phyloP scores from a whole-genome alignment of 2,888 invertebrate genomes.

The Tryphoninae sp. region DNA sequence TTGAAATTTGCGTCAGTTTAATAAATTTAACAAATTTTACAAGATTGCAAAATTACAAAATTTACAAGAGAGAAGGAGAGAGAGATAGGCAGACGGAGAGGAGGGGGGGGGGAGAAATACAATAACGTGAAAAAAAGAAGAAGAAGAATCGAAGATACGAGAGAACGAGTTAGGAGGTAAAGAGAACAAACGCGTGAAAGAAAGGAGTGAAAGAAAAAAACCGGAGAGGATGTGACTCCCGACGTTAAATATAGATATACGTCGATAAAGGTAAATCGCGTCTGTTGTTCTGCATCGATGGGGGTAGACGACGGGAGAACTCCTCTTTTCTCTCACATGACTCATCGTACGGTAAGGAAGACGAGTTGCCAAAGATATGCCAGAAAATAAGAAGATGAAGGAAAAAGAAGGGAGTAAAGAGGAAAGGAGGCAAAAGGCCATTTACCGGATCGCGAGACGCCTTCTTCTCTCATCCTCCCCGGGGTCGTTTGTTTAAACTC shows the following conservation, averaged over 20 bases:
- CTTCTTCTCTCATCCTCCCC: constrained; percentile 40
- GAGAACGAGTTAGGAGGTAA: constrained; percentile 15
- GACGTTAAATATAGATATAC: constrained; percentile 1
- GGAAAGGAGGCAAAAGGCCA: constrained; percentile 52
- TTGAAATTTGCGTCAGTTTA: no score
- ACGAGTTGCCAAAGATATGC: constrained; percentile 53
- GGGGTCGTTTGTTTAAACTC: constrained; percentile 69
- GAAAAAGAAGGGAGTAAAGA: constrained; percentile 4
- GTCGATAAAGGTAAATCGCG: constrained; percentile 27
- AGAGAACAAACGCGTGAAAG: background rate
- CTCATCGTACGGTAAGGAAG: constrained; percentile 59
- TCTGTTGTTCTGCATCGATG: background rate
- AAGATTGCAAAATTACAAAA: no score
- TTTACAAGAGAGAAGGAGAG: no score
- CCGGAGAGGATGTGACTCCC: constrained; percentile 41
- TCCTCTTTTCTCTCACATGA: constrained; percentile 50
- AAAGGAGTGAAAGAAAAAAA: constrained; percentile 9
- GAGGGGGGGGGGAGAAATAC: background rate
- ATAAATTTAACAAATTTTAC: no score
- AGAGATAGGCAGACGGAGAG: no score
- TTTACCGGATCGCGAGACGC: constrained; percentile 62
- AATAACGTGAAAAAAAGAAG: background rate
- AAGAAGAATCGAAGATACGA: constrained; percentile 4
- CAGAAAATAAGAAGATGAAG: constrained; percentile 31
- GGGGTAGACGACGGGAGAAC: constrained; percentile 19